Percentiles rank a stretch among this genome's conserved stretches.
phyloP scores from a whole-genome alignment of 2,797 vertebrate genomes.

The Danio jaintianensis region DNA sequence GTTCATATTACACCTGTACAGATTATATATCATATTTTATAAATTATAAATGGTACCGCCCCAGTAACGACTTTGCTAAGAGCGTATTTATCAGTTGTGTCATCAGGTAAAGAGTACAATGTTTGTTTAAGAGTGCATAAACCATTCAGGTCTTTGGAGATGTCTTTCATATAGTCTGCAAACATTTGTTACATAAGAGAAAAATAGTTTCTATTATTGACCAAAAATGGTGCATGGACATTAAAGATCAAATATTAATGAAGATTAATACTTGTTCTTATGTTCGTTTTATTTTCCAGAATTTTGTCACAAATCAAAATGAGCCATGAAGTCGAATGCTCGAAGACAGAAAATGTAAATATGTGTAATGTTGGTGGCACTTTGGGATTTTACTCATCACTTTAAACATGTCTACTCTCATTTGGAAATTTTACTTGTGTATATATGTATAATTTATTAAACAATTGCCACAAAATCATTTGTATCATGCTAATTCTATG shows the following conservation, averaged over 20 bases:
- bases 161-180: background rate
- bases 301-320: slow-evolving; percentile 35
- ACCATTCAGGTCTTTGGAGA: slow-evolving; percentile 4
- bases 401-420: background rate
- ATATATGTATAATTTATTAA: slow-evolving; percentile 37
- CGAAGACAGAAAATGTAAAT: slow-evolving; percentile 55
- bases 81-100: background rate
- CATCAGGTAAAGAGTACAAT: background rate
- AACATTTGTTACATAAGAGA: background rate
- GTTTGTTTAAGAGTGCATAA: background rate
- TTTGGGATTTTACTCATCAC: slow-evolving; percentile 6
- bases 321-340: slow-evolving; percentile 49
- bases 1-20: no score
- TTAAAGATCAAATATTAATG: background rate
- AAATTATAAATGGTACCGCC: background rate
- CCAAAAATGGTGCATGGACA: background rate
- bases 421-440: background rate
- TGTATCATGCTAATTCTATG: background rate
- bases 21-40: no score
- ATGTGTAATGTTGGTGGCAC: background rate
- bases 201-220: background rate
- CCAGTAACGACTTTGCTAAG: no score
- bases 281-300: slow-evolving; percentile 56
- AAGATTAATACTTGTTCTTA: background rate
- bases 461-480: background rate